phyloP scores from a whole-genome alignment of 2,888 invertebrate species.

The Trissonchulus latispiculum region DNA sequence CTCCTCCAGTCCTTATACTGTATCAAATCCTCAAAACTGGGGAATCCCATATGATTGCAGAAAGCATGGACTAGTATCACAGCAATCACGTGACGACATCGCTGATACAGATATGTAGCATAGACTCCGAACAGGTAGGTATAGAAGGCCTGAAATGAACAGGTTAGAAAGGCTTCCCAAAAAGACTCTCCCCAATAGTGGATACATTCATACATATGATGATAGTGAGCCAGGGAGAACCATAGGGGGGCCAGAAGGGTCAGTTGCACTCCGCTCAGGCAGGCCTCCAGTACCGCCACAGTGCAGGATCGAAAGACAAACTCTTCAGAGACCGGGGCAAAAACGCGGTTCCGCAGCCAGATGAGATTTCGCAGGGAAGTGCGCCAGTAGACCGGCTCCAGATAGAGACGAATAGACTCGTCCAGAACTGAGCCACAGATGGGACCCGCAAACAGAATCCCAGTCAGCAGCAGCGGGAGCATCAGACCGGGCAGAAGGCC shows the following conservation, averaged over 20 bases:
- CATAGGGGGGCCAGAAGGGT: slow-evolving; percentile 1
- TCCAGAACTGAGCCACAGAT: too few species aligned
- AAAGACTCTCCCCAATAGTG: neutral
- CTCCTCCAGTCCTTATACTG: too few species aligned
- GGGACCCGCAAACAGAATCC: too few species aligned
- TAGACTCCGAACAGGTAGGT: slow-evolving; percentile 42
- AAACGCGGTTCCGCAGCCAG: neutral
- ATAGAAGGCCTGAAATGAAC: slow-evolving; percentile 38
- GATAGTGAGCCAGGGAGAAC: slow-evolving; percentile 18
- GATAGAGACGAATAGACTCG: too few species aligned
- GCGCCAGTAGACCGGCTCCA: too few species aligned
- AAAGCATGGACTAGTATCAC: slow-evolving; percentile 17
- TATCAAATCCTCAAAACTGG: too few species aligned
- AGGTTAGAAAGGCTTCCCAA: neutral
- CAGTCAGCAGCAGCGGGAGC: too few species aligned
- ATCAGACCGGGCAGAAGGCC: too few species aligned
- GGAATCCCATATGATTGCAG: slow-evolving; percentile 25
- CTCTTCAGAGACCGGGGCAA: slow-evolving; percentile 19
- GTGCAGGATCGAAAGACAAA: slow-evolving; percentile 14
- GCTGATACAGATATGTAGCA: slow-evolving; percentile 35
- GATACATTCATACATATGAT: slow-evolving; percentile 13
- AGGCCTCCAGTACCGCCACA: neutral
- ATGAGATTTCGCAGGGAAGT: neutral
- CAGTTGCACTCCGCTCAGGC: neutral
- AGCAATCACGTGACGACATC: slow-evolving; percentile 28